Base-by-base conservation (phyloP, 2,113 vertebrate genomes). In the Scomber scombrus region DNA sequence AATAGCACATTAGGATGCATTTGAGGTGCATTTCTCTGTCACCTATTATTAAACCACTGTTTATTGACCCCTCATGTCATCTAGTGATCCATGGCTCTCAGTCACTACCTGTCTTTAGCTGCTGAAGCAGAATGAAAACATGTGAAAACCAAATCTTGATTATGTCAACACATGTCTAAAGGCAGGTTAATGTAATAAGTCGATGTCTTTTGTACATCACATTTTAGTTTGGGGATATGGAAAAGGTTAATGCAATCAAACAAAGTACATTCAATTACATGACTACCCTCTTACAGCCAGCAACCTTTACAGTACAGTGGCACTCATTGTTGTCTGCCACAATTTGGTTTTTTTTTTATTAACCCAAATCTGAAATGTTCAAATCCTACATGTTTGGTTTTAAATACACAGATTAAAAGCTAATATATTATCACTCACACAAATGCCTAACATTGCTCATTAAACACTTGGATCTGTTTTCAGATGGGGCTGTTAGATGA, bases 401-500 rank as follows among this genome's bases (percentile, higher is more conserved):
- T 29, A 43, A 26, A 23, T 61, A 29, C 47, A 46, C 55, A 45
- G 5, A 60, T 11, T 18, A 14, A 49, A 54, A 63, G 19, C 1
- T 54, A 13, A 29, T 45, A 23, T 5, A 50, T 11, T 15, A 26
- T 29, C 19, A 40, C 12, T 11, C 11, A 16, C 4, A 47, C 11
- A 15, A 57, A 4, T 2, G 16, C 6, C 1, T 21, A n/a, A 64
- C 2, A 18, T 26, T 71, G 3, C n/a, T 29, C 43, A 58, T n/a
- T 21, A 16, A 71, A 19, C 61, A 2, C 19, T 56, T 4, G 51
- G 0, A 12, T 76, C 14, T 65, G 16, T 83, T 93, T 93, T 55
- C 80, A 95, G 95, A 95, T 95, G 94, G 81, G 51, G 4, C 63
- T 74, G 58, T 73, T 78, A 0, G 29, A 74, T 31, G 92, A 94